Evolutionary conservation across 2,797 vertebrate species (phyloP).

Genomic region (Microchirus variegatus): DNA sequence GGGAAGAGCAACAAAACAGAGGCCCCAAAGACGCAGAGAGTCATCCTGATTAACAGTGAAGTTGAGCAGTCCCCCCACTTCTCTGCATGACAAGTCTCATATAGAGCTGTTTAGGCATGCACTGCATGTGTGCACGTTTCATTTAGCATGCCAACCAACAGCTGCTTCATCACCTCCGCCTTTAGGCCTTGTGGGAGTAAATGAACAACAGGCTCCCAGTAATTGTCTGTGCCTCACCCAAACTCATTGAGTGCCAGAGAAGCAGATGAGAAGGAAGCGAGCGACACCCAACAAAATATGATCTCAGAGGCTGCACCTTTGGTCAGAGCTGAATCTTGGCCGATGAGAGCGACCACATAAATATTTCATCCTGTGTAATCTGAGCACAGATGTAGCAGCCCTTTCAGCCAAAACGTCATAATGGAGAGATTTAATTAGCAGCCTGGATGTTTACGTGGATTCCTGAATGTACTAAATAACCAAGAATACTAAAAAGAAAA

Average conservation of each 20-base stretch:
- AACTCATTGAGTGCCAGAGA: constrained; percentile 45
- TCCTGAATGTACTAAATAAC: constrained; percentile 8
- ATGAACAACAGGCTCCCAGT: constrained; percentile 75
- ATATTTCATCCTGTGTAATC: constrained; percentile 45
- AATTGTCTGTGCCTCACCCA: constrained; percentile 71
- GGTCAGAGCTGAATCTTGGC: constrained; percentile 39
- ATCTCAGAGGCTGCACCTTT: constrained; percentile 53
- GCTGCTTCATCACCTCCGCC: constrained; percentile 77
- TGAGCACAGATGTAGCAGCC: constrained; percentile 28
- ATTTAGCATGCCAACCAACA: constrained; percentile 77
- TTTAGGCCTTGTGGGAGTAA: constrained; percentile 75
- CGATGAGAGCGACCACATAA: constrained; percentile 24
- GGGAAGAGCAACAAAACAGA: constrained; percentile 57
- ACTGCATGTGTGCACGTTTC: constrained; percentile 43
- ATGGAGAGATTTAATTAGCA: constrained; percentile 18
- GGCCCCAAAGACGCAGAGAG: constrained; percentile 56
- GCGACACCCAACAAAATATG: constrained; percentile 48
- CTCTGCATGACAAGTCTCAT: constrained; percentile 70
- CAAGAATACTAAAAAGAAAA: background rate
- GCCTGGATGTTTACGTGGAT: background rate
- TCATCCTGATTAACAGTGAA: constrained; percentile 68
- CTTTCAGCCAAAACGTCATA: constrained; percentile 24
- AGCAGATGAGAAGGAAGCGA: constrained; percentile 56
- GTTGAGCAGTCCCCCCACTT: constrained; percentile 59
- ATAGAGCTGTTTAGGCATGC: constrained; percentile 71